phyloP scores from a whole-genome alignment of 2,888 invertebrate genomes.

The Trichopoda pennipes region DNA sequence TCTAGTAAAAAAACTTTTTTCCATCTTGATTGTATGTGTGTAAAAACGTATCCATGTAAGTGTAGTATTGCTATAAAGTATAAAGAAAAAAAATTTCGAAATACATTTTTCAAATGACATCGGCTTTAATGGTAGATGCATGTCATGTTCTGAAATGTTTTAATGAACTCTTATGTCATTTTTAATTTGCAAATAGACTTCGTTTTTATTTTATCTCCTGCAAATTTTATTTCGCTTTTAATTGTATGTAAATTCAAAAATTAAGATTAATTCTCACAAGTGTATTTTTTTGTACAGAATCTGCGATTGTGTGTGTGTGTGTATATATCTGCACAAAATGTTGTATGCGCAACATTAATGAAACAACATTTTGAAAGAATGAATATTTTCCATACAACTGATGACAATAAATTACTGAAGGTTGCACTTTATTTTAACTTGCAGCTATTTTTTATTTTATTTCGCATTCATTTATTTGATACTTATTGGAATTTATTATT shows the following conservation, averaged over 20 bases:
- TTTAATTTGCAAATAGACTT: conserved; percentile 11
- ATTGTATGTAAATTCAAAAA: conserved; percentile 49
- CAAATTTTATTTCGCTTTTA: conserved; percentile 27
- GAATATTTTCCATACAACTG: conserved; percentile 14
- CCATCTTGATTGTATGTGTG: too few species aligned
- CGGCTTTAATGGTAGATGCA: conserved; percentile 14
- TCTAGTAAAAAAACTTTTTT: too few species aligned
- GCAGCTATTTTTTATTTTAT: not conserved
- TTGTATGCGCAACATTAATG: conserved; percentile 19
- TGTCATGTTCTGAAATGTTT: conserved; percentile 21
- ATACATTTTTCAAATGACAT: not conserved
- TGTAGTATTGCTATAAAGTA: too few species aligned
- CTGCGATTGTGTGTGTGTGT: not conserved
- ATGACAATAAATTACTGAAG: conserved; percentile 39
- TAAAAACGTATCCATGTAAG: too few species aligned
- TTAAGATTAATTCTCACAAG: conserved; percentile 40
- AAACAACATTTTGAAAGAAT: conserved; percentile 26
- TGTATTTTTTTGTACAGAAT: too few species aligned
- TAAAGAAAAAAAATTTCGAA: too few species aligned
- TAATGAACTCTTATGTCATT: not conserved
- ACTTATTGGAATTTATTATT: conserved; percentile 34
- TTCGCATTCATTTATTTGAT: conserved; percentile 25
- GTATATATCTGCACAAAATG: not conserved
- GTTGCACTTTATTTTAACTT: conserved; percentile 28
- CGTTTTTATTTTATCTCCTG: conserved; percentile 4